Base-by-base conservation (phyloP, 2,797 vertebrate genomes). In the Loriculus beryllinus region DNA sequence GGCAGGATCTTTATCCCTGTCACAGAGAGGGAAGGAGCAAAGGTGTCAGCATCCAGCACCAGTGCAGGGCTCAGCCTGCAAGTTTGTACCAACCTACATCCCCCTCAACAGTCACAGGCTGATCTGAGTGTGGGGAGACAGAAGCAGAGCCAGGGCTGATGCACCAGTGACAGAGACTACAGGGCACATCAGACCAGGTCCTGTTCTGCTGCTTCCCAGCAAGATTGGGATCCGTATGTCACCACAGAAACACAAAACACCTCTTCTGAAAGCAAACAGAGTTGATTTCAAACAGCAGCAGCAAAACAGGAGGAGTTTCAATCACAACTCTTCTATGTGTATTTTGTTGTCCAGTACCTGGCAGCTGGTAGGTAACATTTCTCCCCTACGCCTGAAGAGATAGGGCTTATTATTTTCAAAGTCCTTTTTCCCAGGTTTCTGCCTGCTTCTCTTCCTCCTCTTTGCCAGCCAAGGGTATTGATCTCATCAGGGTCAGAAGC, bases 401-500 rank as follows among this genome's bases (percentile, higher is more conserved):
- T 13, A 18, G 2, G 1, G 14, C 4, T 75, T 74, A 54, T 45
- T 65, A 60, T 78, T 82, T 80, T 48, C 76, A 60, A 67, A 80
- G 35, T 6, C 42, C 35, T 92, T 94, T 86, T 4, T 5, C 16
- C 5, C 35, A 49, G 20, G 17, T 65, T 83, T 92, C 85, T 82
- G 54, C 57, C 33, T 14, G 21, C 56, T 75, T 83, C 18, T 42
- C 52, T 82, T 28, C 49, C 67, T 23, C 43, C 67, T 59, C 75
- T 54, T 64, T 65, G 39, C 57, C 62, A 77, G 42, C 23, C 26
- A 31, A 1, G 9, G 39, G 15, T 40, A 85, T 62, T 93, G 87
- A 93, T 92, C 95, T 90, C 90, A 88, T 69, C 90, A 84, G 65
- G 75, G 65, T 69, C 82, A 69, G 72, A 77, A 65, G 49, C 5